phyloP scores from a whole-genome alignment of 2,113 vertebrate genomes.

The Taurulus bubalis region DNA sequence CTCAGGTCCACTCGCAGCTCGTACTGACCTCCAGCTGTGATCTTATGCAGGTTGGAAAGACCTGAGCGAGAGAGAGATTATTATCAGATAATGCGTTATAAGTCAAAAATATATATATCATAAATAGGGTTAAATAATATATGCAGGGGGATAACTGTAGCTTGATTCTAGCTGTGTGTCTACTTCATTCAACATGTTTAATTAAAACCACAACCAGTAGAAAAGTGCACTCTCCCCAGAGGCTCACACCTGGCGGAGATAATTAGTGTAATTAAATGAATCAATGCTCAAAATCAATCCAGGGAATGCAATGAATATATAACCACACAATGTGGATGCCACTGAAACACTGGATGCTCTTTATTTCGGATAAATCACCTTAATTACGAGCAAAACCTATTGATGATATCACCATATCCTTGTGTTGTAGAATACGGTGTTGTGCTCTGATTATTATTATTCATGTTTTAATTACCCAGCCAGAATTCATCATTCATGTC shows the following conservation, averaged over 20 bases:
- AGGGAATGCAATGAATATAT: neutral
- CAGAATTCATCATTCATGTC: conserved; percentile 96
- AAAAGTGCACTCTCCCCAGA: neutral
- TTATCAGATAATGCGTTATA: neutral
- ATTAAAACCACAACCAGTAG: neutral
- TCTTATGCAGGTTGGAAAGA: conserved; percentile 93
- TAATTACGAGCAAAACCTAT: too few species aligned
- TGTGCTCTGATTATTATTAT: neutral
- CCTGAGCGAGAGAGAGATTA: conserved; percentile 79
- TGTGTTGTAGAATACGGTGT: neutral
- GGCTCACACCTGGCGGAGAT: neutral
- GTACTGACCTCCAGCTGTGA: conserved; percentile 92
- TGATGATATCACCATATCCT: neutral
- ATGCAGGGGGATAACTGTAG: neutral
- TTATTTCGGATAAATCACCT: neutral
- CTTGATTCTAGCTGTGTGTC: neutral
- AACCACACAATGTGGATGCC: neutral
- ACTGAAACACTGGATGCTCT: neutral
- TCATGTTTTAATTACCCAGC: conserved; percentile 85
- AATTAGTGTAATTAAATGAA: neutral
- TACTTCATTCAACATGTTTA: neutral
- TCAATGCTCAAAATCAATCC: neutral
- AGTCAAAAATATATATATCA: neutral
- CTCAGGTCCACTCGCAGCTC: conserved; percentile 94
- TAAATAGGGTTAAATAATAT: neutral